Evolutionary conservation across 2,113 vertebrate species (phyloP), one percentile per base, ranked within the genome.

Genomic region (Galemys pyrenaicus): DNA sequence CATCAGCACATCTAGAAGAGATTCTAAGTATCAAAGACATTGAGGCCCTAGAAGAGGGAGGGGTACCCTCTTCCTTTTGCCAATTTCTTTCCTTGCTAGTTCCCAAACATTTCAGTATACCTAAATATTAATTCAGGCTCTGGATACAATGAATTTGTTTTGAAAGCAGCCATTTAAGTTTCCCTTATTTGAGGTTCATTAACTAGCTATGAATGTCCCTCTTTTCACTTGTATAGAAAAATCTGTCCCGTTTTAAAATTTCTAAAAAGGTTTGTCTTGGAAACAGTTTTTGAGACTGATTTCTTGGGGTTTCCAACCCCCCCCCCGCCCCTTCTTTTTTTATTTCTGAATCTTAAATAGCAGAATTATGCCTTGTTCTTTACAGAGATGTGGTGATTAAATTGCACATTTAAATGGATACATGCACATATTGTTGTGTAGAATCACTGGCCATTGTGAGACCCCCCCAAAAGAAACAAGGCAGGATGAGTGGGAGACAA

Each of bases 361-460:
- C 71, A 49, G n/a, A 15, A 65, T 56, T 41, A 22, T 70, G 39
- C 70, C 22, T 26, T 22, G 5, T 85, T 71, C 20, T 51, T 26
- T 35, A 1, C 32, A 44, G 56, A 62, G 10, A 30, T 6, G 12
- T 70, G 44, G 22, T 56, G 51, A 41, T 79, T 78, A 62, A 60
- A 46, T 58, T 20, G 9, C 6, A 3, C n/a, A 17, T 71, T 83
- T 37, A 32, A 37, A 56, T n/a, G 26, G 46, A 20, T 51, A n/a
- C 12, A 20, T 30, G 75, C 13, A 22, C 41, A n/a, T 11, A 12
- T 37, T 37, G 20, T 71, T 44, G 3, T 64, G 28, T 32, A 20
- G 46, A 62, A 35, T 92, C 46, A 51, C 67, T 62, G 39, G 90
- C 32, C 93, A 6, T 28, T 92, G 94, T 83, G 70, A 84, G 54